Evolutionary conservation across 92 coral and sea anemone species (phyloP).

Genomic region (Virgularia gustaviana): DNA sequence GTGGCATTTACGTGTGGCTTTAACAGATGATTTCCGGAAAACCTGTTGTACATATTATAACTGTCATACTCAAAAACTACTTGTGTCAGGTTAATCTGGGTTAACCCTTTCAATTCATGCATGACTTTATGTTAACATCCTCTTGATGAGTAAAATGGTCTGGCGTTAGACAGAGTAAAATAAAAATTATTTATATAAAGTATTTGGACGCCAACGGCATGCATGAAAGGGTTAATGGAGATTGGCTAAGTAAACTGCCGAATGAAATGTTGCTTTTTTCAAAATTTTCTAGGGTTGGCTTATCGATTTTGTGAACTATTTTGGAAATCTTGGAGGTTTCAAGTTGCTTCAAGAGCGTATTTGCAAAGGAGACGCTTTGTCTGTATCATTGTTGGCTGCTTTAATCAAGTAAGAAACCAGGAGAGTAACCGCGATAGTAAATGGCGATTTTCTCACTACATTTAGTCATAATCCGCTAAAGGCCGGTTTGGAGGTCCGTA

Average conservation of each 20-base stretch:
- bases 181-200: too few relatives aligned
- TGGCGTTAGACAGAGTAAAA: neutral
- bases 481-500: too few relatives aligned
- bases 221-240: neutral
- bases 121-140: neutral
- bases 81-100: too few relatives aligned
- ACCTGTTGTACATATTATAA: too few relatives aligned
- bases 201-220: neutral
- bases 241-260: neutral
- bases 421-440: neutral
- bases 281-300: slow-evolving; percentile 79
- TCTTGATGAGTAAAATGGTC: neutral
- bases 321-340: slow-evolving; percentile 89
- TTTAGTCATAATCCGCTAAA: slow-evolving; percentile 3
- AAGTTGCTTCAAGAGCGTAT: slow-evolving; percentile 71
- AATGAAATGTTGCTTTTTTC: neutral
- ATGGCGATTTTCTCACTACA: neutral
- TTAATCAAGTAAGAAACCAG: slow-evolving; percentile 72
- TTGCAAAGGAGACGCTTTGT: slow-evolving; percentile 76
- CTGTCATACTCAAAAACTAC: too few relatives aligned
- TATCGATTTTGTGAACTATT: slow-evolving; percentile 88
- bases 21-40: too few relatives aligned
- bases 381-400: slow-evolving; percentile 93
- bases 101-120: neutral
- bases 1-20: too few relatives aligned